phyloP scores from a whole-genome alignment of 1,140 invertebrate genomes.

The Pseudachorutes palmiensis region DNA sequence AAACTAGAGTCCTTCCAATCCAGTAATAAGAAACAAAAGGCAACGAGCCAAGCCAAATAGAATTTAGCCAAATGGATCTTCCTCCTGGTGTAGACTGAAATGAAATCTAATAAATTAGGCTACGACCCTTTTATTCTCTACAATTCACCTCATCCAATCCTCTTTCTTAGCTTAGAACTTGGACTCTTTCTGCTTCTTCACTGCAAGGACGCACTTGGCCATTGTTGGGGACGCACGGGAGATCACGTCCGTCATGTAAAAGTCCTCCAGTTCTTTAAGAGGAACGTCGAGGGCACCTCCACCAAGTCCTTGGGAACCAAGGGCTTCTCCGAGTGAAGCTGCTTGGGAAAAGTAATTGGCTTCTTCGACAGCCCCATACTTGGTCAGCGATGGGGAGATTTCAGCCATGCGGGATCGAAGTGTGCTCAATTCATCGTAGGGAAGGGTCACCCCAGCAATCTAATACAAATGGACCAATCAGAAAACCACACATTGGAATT shows the following conservation, averaged over 20 bases:
- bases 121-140: constrained; percentile 6
- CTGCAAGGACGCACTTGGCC: constrained; percentile 94
- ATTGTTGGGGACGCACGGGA: constrained; percentile 94
- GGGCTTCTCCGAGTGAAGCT: constrained; percentile 50
- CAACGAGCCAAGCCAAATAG: constrained; percentile 3
- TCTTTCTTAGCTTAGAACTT: constrained; percentile 42
- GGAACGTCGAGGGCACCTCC: constrained; percentile 63
- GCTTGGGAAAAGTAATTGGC: constrained; percentile 75
- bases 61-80: constrained; percentile 14
- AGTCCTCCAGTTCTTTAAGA: constrained; percentile 78
- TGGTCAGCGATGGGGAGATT: constrained; percentile 77
- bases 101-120: neutral
- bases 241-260: constrained; percentile 96
- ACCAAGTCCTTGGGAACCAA: constrained; percentile 50
- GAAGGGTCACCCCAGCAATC: constrained; percentile 69
- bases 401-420: constrained; percentile 72
- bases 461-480: too few relatives aligned
- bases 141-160: neutral
- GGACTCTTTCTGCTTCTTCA: constrained; percentile 62
- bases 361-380: constrained; percentile 72
- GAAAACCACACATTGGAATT: too few relatives aligned
- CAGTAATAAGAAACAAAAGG: neutral
- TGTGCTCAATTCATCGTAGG: constrained; percentile 82
- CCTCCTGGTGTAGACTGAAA: constrained; percentile 6
- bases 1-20: neutral